Evolutionary conservation across 2,888 invertebrate genomes (phyloP), one percentile per base, ranked within the genome.

Genomic region (Cephalotes varians): DNA sequence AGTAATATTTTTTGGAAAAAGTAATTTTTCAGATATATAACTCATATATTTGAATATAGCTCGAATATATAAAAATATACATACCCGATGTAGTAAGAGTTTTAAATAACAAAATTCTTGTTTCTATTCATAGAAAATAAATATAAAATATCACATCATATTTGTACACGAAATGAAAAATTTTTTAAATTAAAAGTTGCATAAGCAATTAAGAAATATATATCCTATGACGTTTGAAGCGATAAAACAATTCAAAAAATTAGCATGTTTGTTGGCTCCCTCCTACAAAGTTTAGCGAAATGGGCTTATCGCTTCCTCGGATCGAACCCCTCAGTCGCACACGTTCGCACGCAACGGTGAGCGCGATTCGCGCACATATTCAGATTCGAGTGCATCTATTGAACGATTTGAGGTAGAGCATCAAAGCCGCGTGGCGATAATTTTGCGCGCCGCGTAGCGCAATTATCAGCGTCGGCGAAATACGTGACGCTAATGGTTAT

Each of bases 401-500:
- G 77, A 77, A 54, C 31, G 77, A 69, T 69, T 69, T 40, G 71
- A 69, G 71, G 77, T 31, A 15, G 77, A 69, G 69, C 76, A 54
- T 76, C 69, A 76, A 69, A 77, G 77, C 77, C 31, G 77, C 69
- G 69, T 77, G 77, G 77, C 37, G 77, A 77, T 77, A 77, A 77
- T 77, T 77, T 77, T 77, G 71, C 69, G 71, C 77, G 77, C 69
- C 69, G 69, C 69, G 77, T 71, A 79, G 77, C 77, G 77, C 77
- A 79, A 79, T 79, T 79, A 79, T 79, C 71, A 79, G 56, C 77
- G 71, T 56, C 77, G 56, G 54, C 71, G 71, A 79, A 71, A 79
- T 79, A 79, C 77, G 77, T 79, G 77, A 79, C 72, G 77, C 56
- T 79, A 79, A 79, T 79, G 77, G 77, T 79, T 79, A 71, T 79